Conservation (phyloP, 92 coral and sea anemone genomes). For the Palythoa heliodiscus region DNA sequence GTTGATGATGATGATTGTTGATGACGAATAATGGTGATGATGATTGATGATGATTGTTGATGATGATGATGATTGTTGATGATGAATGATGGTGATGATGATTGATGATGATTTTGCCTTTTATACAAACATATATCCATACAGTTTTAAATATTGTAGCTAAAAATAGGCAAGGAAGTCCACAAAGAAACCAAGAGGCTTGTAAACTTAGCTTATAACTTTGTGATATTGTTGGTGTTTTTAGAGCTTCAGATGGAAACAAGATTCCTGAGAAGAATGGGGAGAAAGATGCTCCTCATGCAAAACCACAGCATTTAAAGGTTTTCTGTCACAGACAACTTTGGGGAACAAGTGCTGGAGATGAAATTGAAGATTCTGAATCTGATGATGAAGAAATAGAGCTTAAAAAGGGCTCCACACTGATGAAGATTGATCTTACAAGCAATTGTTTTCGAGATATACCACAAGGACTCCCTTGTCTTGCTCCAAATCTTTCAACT, state of each 20-base stretch:
- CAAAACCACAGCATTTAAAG: conserved; percentile 73
- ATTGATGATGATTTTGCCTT: no score
- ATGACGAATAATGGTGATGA: no score
- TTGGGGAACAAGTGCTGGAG: conserved; percentile 81
- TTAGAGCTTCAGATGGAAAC: conserved; percentile 18
- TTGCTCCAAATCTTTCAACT: conserved; percentile 86
- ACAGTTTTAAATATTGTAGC: no score
- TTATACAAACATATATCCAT: no score
- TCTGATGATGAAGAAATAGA: conserved; percentile 94
- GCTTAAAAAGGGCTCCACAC: conserved; percentile 66
- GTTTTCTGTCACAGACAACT: conserved; percentile 87
- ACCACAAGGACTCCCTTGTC: conserved; percentile 85
- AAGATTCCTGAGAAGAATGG: conserved; percentile 37
- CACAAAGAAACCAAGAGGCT: no score
- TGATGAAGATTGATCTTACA: conserved; percentile 87
- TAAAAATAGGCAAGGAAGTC: no score
- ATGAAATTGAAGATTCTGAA: conserved; percentile 91
- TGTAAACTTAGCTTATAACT: no score
- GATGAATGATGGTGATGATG: no score
- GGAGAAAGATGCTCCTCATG: conserved; percentile 24
- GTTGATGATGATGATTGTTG: no score
- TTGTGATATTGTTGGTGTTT: neutral
- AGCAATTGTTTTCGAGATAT: conserved; percentile 66
- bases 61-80: no score
- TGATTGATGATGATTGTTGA: no score